Conservation (phyloP, 2,113 vertebrate species). For the Sigmodon hispidus region DNA sequence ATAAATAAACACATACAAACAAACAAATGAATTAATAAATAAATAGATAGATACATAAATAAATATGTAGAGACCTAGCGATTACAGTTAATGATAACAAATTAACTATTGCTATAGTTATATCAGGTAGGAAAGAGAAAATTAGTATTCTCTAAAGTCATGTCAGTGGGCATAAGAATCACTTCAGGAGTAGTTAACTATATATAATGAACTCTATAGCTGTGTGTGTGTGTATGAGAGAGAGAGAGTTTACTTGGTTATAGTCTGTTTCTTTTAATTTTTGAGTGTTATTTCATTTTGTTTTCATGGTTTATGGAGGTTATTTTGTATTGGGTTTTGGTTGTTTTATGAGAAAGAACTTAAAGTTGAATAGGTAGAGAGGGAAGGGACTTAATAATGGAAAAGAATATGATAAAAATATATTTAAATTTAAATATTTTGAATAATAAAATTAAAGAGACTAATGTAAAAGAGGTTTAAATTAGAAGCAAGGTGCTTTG, state of each 20-base stretch:
- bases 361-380: neutral
- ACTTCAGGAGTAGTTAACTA: neutral
- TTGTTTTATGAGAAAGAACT: neutral
- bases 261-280: neutral
- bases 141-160: neutral
- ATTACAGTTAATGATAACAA: neutral
- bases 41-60: neutral
- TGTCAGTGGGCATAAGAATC: neutral
- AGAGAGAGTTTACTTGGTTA: neutral
- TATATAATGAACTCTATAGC: neutral
- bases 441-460: neutral
- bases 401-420: neutral
- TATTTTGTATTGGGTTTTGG: neutral
- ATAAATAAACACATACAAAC: neutral
- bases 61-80: neutral
- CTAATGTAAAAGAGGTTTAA: neutral
- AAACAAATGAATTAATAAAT: neutral
- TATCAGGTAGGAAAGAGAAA: neutral
- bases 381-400: neutral
- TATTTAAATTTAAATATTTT: neutral
- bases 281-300: neutral
- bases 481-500: neutral
- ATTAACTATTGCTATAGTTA: too few species aligned
- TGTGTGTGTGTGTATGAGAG: neutral
- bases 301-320: neutral